phyloP scores from a whole-genome alignment of 2,888 invertebrate species.

The Eristalis intricaria region DNA sequence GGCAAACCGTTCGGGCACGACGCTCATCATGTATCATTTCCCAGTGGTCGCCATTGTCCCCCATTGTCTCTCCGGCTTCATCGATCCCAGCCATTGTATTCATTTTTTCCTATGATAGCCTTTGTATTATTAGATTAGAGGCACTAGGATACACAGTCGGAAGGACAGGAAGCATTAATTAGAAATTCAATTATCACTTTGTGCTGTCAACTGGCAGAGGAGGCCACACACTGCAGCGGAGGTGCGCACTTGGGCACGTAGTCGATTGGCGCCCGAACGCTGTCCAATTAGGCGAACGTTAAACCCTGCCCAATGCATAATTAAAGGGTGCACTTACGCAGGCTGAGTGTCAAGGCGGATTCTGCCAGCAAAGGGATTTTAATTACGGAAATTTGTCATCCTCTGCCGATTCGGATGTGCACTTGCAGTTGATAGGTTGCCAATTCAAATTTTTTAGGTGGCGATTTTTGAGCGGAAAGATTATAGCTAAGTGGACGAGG shows the following conservation, averaged over 20 bases:
- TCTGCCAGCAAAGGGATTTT: conserved; percentile 21
- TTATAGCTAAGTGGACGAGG: no score
- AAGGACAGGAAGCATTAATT: conserved; percentile 16
- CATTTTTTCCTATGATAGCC: conserved; percentile 1
- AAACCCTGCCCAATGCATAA: conserved; percentile 44
- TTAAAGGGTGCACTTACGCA: conserved; percentile 40
- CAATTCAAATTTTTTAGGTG: no score
- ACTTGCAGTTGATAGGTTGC: no score
- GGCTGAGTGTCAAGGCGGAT: background rate
- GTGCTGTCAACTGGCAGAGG: conserved; percentile 4
- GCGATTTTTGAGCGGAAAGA: no score
- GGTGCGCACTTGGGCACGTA: conserved; percentile 28
- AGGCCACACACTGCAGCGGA: background rate
- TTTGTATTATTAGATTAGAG: conserved; percentile 22
- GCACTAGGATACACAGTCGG: background rate
- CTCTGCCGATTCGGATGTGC: background rate
- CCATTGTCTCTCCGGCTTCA: background rate
- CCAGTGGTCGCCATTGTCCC: background rate
- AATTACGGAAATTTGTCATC: conserved; percentile 24
- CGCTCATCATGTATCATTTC: conserved; percentile 37
- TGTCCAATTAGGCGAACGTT: conserved; percentile 43
- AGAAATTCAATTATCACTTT: conserved; percentile 46
- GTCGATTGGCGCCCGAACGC: conserved; percentile 37
- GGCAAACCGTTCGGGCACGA: conserved; percentile 7
- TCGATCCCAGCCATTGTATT: background rate